Conservation (phyloP, 1,140 invertebrate genomes). For the Pseudomyrmex dendroicus region DNA sequence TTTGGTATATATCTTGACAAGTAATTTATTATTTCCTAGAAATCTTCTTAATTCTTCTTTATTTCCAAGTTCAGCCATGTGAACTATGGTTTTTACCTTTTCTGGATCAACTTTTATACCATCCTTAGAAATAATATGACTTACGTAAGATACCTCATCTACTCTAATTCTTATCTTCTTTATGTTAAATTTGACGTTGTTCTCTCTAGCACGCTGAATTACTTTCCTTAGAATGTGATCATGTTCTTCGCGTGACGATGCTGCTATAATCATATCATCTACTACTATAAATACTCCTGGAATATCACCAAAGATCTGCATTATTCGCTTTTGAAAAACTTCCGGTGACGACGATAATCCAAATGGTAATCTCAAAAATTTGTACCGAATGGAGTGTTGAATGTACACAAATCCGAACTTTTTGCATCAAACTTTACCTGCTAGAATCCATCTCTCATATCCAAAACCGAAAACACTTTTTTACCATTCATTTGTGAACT, state of each 20-base stretch:
- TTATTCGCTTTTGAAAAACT: background rate
- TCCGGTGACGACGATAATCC: background rate
- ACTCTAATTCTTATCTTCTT: background rate
- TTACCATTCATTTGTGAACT: too few species aligned
- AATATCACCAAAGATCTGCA: background rate
- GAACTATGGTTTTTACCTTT: background rate
- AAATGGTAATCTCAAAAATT: background rate
- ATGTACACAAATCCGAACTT: background rate
- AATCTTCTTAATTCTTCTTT: background rate
- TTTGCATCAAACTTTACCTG: too few species aligned
- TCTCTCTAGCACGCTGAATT: background rate
- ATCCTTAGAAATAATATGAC: background rate
- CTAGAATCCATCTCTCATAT: too few species aligned
- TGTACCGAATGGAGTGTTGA: background rate
- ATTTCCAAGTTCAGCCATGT: background rate
- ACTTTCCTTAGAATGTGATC: background rate
- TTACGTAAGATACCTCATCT: background rate
- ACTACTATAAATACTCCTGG: background rate
- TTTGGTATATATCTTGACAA: background rate
- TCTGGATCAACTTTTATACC: background rate
- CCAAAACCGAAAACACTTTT: too few species aligned
- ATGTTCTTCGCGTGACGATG: background rate
- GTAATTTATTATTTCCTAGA: background rate
- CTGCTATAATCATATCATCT: background rate
- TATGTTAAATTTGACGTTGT: conserved; percentile 10